Evolutionary conservation across 2,888 invertebrate genomes (phyloP), one percentile per base, ranked within the genome.

Genomic region (Adelphocoris suturalis): DNA sequence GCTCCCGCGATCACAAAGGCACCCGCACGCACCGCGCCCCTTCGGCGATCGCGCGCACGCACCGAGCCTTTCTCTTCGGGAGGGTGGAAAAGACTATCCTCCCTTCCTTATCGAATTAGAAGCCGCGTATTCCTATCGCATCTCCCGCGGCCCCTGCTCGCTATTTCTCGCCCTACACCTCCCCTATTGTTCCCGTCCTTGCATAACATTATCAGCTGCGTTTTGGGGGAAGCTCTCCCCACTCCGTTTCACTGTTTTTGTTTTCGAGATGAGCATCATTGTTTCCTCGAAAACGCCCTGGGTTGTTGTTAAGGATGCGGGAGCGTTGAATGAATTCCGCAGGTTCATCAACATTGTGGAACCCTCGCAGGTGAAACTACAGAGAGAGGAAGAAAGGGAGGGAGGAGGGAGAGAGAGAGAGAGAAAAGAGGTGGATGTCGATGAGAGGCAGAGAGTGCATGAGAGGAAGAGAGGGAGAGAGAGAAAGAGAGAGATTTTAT

Each of bases 121-220:
- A 46, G 78, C 78, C 78, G 78, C 78, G 47, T 37, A 46, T 47
- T 78, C 78, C 78, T 47, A 46, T 46, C 78, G 46, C 16, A 68
- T 23, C 68, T 7, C 52, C 52, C 52, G 52, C 52, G 37, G 57
- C 57, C 57, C n/a, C n/a, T n/a, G n/a, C 16, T 52, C 52, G 5
- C 52, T n/a, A 61, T 61, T n/a, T 16, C 52, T 14, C 19, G 16
- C n/a, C 57, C 57, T n/a, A 57, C 68, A 9, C 23, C 57, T 4
- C 23, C 68, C 27, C 68, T 23, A 78, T 78, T 78, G 78, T 78
- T 78, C 78, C 47, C 46, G 47, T 27, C 19, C 78, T 78, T 78
- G 78, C 78, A 78, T 78, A 78, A 78, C 78, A 47, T 78, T 78
- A 78, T 78, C 78, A 78, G 78, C 47, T 19, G 46, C 46, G 68